Evolutionary conservation across 2,113 vertebrate genomes (phyloP).

Genomic region (Pyxicephalus adspersus): DNA sequence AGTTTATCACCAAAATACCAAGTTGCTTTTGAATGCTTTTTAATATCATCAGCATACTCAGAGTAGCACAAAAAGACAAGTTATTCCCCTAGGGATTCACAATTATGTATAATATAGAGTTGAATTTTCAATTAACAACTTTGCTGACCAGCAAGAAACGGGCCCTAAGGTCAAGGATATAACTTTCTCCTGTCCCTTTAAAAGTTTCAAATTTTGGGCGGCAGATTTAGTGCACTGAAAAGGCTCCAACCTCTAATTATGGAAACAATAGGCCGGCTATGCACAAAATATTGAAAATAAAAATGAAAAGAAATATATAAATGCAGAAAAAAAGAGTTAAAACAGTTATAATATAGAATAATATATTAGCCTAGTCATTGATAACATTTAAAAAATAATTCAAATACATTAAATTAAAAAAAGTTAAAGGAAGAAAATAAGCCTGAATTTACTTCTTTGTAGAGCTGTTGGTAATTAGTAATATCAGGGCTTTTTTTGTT

Average conservation of each 20-base stretch:
- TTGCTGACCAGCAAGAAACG: background rate
- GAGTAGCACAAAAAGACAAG: background rate
- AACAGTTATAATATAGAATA: too few species aligned
- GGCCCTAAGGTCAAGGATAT: background rate
- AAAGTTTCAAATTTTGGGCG: too few species aligned
- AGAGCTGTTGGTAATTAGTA: background rate
- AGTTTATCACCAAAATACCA: too few species aligned
- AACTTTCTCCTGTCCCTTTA: background rate
- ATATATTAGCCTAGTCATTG: too few species aligned
- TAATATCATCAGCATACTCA: too few species aligned
- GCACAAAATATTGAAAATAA: too few species aligned
- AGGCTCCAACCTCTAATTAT: too few species aligned
- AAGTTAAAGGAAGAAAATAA: background rate
- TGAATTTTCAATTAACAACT: background rate
- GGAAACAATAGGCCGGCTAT: too few species aligned
- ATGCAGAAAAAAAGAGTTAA: too few species aligned
- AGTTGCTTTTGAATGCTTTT: too few species aligned
- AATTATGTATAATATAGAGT: background rate
- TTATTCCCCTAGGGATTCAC: background rate
- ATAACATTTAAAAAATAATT: background rate
- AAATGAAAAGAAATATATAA: too few species aligned
- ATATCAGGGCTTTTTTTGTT: background rate
- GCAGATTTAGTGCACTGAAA: too few species aligned
- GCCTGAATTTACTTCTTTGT: background rate
- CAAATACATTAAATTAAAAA: background rate